Evolutionary conservation across 2,888 invertebrate genomes (phyloP).

Genomic region (Linnaemya vulpina): DNA sequence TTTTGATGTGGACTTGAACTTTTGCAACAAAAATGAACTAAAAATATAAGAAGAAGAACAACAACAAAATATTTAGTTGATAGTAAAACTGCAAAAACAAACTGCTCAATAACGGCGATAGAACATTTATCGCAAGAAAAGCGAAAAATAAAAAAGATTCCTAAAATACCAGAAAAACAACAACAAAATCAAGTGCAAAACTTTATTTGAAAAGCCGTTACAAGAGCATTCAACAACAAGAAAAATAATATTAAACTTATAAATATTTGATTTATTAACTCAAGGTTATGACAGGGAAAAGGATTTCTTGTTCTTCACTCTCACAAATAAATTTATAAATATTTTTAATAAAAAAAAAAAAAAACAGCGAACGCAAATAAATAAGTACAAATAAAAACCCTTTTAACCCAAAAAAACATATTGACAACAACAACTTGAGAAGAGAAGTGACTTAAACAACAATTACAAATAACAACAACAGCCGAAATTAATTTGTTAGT

Average conservation of each 20-base stretch:
- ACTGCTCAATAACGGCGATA: conserved; percentile 27
- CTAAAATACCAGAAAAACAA: conserved; percentile 27
- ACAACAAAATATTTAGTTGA: conserved; percentile 14
- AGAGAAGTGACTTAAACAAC: not conserved
- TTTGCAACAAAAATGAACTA: conserved; percentile 60
- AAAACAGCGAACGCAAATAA: not conserved
- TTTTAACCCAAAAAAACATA: conserved; percentile 43
- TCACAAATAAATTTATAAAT: conserved; percentile 16
- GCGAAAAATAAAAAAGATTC: not conserved
- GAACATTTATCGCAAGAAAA: conserved; percentile 19
- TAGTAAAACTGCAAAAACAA: conserved; percentile 34
- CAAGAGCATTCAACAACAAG: conserved; percentile 32
- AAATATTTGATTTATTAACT: conserved; percentile 65
- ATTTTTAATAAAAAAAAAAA: conserved; percentile 30
- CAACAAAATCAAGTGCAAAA: conserved; percentile 38
- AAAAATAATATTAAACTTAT: conserved; percentile 40
- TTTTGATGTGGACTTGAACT: conserved; percentile 72
- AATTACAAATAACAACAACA: not conserved
- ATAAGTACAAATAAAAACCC: conserved; percentile 40
- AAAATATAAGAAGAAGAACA: conserved; percentile 4
- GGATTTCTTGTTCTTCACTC: not conserved
- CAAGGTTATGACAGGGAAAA: conserved; percentile 62
- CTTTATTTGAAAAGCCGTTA: conserved; percentile 64
- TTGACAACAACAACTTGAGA: conserved; percentile 38
- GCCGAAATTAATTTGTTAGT: not conserved